phyloP scores from a whole-genome alignment of 2,888 invertebrate species.

The Aradus depressus region DNA sequence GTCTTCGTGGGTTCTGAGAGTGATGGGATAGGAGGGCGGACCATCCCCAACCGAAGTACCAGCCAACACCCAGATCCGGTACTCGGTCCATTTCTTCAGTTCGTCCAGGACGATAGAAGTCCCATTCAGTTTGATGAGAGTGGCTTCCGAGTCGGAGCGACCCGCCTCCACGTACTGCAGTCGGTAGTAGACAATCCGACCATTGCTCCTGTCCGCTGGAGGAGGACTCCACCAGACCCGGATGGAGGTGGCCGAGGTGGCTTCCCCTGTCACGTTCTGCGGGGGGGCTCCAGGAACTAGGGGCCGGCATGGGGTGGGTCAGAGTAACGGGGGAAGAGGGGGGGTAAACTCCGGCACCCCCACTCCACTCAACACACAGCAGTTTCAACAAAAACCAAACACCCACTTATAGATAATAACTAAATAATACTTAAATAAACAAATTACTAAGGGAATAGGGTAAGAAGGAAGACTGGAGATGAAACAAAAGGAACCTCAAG shows the following conservation, averaged over 20 bases:
- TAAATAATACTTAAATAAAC: not conserved
- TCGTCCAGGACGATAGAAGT: slow-evolving; percentile 75
- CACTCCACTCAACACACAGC: no score
- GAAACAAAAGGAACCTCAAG: no score
- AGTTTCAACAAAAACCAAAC: not conserved
- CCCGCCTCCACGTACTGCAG: slow-evolving; percentile 79
- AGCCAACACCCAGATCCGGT: slow-evolving; percentile 92
- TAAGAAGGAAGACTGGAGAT: no score
- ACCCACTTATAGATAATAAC: not conserved
- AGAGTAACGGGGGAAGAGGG: not conserved
- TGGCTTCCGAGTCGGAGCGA: slow-evolving; percentile 72
- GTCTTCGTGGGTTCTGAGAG: slow-evolving; percentile 93
- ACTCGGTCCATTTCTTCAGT: slow-evolving; percentile 89
- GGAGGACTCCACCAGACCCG: slow-evolving; percentile 89
- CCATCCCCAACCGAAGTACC: slow-evolving; percentile 95
- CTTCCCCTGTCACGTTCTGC: slow-evolving; percentile 79
- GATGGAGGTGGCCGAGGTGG: slow-evolving; percentile 80
- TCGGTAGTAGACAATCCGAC: slow-evolving; percentile 89
- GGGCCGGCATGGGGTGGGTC: slow-evolving; percentile 1
- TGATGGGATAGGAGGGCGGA: slow-evolving; percentile 81
- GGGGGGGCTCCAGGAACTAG: slow-evolving; percentile 95
- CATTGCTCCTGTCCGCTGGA: slow-evolving; percentile 79
- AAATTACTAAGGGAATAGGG: no score
- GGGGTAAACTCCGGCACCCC: no score
- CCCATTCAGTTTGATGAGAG: slow-evolving; percentile 59